phyloP scores from a whole-genome alignment of 2,113 vertebrate species.

The Eonycteris spelaea region DNA sequence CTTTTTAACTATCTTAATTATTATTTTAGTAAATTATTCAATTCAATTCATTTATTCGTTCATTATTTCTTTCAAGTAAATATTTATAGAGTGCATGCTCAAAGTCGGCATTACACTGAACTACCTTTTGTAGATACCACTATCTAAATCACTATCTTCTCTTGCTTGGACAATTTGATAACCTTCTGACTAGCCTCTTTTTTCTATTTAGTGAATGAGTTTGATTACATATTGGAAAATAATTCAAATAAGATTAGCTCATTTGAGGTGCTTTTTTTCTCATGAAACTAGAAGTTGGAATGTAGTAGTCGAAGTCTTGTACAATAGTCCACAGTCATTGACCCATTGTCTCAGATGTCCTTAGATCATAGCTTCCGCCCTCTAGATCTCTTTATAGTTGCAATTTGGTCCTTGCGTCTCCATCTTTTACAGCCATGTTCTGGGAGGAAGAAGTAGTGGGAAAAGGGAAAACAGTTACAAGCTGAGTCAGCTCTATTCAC shows the following conservation, averaged over 20 bases:
- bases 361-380: neutral
- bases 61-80: neutral
- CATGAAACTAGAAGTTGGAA: neutral
- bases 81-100: neutral
- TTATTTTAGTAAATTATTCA: neutral
- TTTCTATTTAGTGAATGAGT: neutral
- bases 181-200: neutral
- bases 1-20: slow-evolving; percentile 3
- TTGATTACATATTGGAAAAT: neutral
- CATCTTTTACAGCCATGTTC: neutral
- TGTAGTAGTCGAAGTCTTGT: neutral
- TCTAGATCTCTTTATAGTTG: neutral
- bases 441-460: neutral
- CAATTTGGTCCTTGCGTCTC: neutral
- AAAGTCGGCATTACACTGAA: neutral
- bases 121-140: neutral
- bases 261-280: neutral
- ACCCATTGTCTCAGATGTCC: neutral
- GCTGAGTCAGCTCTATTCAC: neutral
- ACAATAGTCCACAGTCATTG: neutral
- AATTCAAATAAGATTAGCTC: neutral
- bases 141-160: neutral
- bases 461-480: neutral
- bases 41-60: neutral
- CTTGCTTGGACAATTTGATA: neutral